phyloP scores from a whole-genome alignment of 2,797 vertebrate genomes.

The Calcarius lapponicus region DNA sequence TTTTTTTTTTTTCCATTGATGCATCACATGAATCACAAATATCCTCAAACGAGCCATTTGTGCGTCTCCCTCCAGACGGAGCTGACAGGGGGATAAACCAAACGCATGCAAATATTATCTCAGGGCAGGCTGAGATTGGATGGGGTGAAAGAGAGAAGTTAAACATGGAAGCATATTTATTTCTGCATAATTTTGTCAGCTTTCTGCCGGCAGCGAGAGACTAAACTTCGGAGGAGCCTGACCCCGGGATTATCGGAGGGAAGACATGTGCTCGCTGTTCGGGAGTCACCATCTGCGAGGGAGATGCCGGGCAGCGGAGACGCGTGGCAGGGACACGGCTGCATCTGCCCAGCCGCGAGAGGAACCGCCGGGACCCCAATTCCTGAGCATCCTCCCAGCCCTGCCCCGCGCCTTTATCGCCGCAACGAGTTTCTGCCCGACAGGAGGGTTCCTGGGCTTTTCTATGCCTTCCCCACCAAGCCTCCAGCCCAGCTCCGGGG shows the following conservation, averaged over 20 bases:
- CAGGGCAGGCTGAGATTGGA: constrained; percentile 43
- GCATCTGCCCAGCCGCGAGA: neutral
- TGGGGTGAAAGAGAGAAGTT: constrained; percentile 45
- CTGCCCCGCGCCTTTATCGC: neutral
- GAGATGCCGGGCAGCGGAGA: neutral
- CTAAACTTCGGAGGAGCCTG: constrained; percentile 16
- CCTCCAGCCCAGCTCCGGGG: constrained; percentile 22
- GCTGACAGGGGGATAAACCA: constrained; percentile 47
- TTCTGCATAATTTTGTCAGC: constrained; percentile 48
- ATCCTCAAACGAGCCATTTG: constrained; percentile 54
- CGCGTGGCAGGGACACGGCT: neutral
- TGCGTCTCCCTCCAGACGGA: constrained; percentile 27
- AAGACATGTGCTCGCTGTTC: constrained; percentile 5
- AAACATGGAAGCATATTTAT: constrained; percentile 63
- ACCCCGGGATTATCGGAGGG: neutral
- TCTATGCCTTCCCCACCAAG: neutral
- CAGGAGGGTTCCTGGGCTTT: neutral
- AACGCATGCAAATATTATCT: constrained; percentile 47
- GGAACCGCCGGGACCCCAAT: neutral
- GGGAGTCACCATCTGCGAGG: constrained; percentile 25
- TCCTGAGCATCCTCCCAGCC: constrained; percentile 57
- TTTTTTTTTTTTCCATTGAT: neutral
- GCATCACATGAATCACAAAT: constrained; percentile 45
- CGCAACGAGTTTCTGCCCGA: neutral
- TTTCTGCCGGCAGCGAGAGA: constrained; percentile 23